Evolutionary conservation across 2,113 vertebrate species (phyloP).

Genomic region (Donacobius atricapilla): DNA sequence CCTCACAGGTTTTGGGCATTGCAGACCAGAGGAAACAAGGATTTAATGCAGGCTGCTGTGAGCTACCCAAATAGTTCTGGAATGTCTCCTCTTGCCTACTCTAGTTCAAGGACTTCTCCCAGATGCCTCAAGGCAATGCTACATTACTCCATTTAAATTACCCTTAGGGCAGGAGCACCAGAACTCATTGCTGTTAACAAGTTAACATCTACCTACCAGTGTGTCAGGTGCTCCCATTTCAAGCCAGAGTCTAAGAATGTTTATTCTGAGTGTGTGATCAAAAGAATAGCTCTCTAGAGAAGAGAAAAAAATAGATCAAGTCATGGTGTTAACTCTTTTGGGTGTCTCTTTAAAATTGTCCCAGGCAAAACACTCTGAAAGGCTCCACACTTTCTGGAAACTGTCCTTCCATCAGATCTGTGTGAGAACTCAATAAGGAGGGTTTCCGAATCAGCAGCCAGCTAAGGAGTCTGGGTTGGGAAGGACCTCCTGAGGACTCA

Average conservation of each 20-base stretch:
- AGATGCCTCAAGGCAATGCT: neutral
- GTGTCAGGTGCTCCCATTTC: neutral
- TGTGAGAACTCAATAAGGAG: neutral
- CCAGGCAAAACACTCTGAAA: neutral
- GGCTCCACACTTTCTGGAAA: neutral
- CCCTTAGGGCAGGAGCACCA: neutral
- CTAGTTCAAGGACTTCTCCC: neutral
- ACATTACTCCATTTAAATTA: neutral
- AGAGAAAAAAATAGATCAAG: neutral
- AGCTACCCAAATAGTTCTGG: neutral
- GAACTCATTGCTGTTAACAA: neutral
- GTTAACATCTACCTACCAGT: neutral
- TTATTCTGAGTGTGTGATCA: neutral
- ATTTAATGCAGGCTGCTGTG: neutral
- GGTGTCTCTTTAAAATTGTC: neutral
- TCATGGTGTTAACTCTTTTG: neutral
- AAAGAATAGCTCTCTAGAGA: neutral
- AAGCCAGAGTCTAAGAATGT: neutral
- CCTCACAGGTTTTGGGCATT: neutral
- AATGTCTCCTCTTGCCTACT: neutral
- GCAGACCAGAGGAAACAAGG: neutral
- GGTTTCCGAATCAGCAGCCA: neutral
- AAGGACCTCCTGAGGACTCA: neutral
- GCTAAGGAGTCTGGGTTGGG: neutral
- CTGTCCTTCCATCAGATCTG: neutral